Base-by-base conservation (phyloP, 2,797 vertebrate genomes). In the Lateolabrax maculatus region DNA sequence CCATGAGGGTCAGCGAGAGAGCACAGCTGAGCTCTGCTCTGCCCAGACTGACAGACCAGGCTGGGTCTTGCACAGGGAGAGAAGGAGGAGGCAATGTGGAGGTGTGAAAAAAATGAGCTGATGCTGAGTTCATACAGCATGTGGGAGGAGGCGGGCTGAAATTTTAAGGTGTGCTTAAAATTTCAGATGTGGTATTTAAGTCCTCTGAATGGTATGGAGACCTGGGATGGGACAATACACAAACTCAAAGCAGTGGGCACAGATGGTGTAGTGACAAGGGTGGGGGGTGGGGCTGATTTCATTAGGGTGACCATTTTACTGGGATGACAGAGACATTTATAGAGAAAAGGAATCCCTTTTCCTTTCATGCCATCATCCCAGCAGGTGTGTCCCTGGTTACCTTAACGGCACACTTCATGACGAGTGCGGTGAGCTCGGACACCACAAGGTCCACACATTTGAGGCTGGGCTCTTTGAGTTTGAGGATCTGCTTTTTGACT, bases 401-500 rank as follows among this genome's bases (percentile, higher is more conserved):
- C 97, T 97, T 97, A 83, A 95, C 89, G 1, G 95, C 92, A 95
- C 97, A 97, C 94, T 97, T 98, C 96, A 96, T 95, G 95, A 97
- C 90, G 95, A 97, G 95, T 0, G 95, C 93, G 84, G 96, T 95
- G 94, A 98, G 95, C 84, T 97, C 97, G 70, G 95, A 96, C 92
- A 97, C 95, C 94, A 97, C 97, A 84, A 98, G 95, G 87, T 97
- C 97, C 94, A 97, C 96, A 88, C 97, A 97, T 95, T 97, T 97
- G 95, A 97, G 93, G 94, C 96, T 97, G 51, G 97, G 97, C 84
- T 95, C 96, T 96, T 96, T 97, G 86, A 98, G 96, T 94, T 97
- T 98, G 94, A 96, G 95, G 93, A 97, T 95, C 96, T 97, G 97
- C 93, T 97, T 97, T 97, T 97, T 98, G 95, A 97, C 97, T 92